Conservation (phyloP, 2,888 invertebrate species). For the Mystacides longicornis region DNA sequence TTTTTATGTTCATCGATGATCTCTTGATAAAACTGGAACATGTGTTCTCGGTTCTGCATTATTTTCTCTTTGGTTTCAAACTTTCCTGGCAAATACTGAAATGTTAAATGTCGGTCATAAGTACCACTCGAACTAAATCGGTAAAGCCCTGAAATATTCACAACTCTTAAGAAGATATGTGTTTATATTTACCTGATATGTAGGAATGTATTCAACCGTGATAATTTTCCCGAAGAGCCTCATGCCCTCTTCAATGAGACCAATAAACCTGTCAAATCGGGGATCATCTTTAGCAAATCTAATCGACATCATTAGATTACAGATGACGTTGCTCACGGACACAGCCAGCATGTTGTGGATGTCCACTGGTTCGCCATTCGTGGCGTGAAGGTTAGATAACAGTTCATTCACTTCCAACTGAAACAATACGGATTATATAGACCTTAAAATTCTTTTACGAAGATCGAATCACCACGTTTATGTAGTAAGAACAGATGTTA, state of each 20-base stretch:
- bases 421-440: no score
- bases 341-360: slow-evolving; percentile 70
- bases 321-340: slow-evolving; percentile 84
- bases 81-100: slow-evolving; percentile 54
- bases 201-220: slow-evolving; percentile 76
- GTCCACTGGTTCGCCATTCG: slow-evolving; percentile 63
- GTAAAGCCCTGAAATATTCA: neutral
- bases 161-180: no score
- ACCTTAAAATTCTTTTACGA: neutral
- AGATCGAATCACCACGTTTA: neutral
- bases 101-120: neutral
- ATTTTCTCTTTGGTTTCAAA: slow-evolving; percentile 55
- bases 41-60: slow-evolving; percentile 69
- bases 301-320: slow-evolving; percentile 83
- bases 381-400: slow-evolving; percentile 55
- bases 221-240: slow-evolving; percentile 75
- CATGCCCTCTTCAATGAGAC: slow-evolving; percentile 88
- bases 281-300: slow-evolving; percentile 72
- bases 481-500: neutral
- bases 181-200: slow-evolving; percentile 54
- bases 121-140: neutral
- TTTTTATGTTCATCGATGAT: slow-evolving; percentile 74
- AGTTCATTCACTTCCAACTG: slow-evolving; percentile 72
- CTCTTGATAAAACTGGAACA: slow-evolving; percentile 77
- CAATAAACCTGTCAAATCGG: slow-evolving; percentile 72